Base-by-base conservation (phyloP, 2,797 vertebrate species). In the Pipistrellus pygmaeus region DNA sequence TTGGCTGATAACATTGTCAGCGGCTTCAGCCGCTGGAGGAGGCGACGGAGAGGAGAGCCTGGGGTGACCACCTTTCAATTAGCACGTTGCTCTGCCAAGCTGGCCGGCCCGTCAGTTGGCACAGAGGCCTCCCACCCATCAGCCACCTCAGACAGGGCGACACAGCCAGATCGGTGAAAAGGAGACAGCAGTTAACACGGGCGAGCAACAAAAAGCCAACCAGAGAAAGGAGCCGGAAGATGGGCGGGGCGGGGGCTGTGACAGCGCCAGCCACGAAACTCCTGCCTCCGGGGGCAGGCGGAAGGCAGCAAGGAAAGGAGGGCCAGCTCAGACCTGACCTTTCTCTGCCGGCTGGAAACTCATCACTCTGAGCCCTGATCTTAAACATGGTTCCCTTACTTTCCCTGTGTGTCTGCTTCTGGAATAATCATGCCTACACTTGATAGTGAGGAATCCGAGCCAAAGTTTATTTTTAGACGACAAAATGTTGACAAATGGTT, bases 1-100 rank as follows among this genome's bases (percentile, higher is more conserved):
- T 72, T 14, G 5, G 71, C 95, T 95, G 96, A 96, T 93, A 85
- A 94, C 82, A 51, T 53, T 95, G 94, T 95, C 96, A 97, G 94
- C 62, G 96, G 96, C 95, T 92, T 90, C 90, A 94, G 91, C 78
- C 80, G 20, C 82, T 80, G 5, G 51, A 90, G 85, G 84, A 96
- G 85, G 91, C 91, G 82, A 72, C 18, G 8, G 85, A 96, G 85
- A 41, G 38, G 38, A 41, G 38, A 41, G 38, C 38, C 38, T 41
- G 38, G 38, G 95, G 94, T 89, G 69, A 75, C 0, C 62, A 68
- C 93, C 94, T 93, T 96, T 97, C 97, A 97, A 90, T 97, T 95
- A 97, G 89, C 84, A 38, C 55, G 94, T 91, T 57, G 80, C 66
- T 96, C 95, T 73, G 68, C 46, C 72, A 72, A 97, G 95, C 71